These are phyloP conservation scores for Fringilla coelebs DNA, from an alignment of 2,797 vertebrate species.

Conservation along the genomic window DNA sequence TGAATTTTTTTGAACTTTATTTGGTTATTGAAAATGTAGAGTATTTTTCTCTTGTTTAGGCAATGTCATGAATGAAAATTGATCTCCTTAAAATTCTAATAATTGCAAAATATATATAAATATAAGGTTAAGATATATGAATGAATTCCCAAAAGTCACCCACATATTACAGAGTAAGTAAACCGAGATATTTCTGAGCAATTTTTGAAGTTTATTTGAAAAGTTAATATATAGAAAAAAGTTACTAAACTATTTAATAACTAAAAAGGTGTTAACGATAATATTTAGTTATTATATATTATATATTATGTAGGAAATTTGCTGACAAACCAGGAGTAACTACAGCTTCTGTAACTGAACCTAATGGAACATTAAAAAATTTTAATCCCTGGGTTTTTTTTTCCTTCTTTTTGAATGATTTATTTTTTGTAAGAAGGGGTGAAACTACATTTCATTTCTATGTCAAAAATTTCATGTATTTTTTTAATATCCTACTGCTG, in stretches of 20 bases:
- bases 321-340: background rate
- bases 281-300: too few relatives aligned
- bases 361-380: background rate
- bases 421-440: background rate
- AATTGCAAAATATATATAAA: background rate
- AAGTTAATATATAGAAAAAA: background rate
- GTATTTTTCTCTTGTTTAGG: background rate
- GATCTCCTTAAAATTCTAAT: background rate
- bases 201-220: background rate
- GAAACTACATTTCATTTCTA: background rate
- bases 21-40: background rate
- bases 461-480: background rate
- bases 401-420: background rate
- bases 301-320: background rate
- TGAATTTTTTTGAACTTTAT: accelerated
- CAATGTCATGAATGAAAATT: background rate
- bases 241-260: background rate
- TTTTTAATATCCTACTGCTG: background rate
- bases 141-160: background rate
- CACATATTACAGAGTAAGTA: background rate
- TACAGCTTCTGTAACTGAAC: background rate
- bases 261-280: background rate
- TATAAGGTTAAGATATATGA: background rate
- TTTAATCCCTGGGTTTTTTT: background rate
- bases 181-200: background rate